phyloP scores from a whole-genome alignment of 2,888 invertebrate genomes.

The Synanthedon myopaeformis region DNA sequence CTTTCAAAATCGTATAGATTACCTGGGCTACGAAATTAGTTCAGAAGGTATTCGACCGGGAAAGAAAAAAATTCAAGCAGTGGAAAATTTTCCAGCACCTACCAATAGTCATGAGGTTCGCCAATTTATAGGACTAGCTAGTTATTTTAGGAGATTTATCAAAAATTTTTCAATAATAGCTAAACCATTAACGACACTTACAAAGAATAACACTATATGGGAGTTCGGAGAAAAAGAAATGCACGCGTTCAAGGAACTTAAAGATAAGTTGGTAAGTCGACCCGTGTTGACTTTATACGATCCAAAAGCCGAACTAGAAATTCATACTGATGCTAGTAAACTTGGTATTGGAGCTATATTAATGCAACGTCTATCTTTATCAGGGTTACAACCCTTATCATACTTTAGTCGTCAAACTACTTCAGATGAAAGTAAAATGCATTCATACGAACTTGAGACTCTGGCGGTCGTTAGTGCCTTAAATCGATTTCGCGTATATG shows the following conservation, averaged over 20 bases:
- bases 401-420: conserved; percentile 2
- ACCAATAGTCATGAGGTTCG: conserved; percentile 6
- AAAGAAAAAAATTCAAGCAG: conserved; percentile 8
- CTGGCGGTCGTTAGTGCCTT: too few relatives aligned
- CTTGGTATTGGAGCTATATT: not conserved
- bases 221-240: conserved; percentile 12
- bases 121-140: conserved; percentile 10
- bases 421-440: conserved; percentile 5
- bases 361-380: not conserved
- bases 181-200: conserved; percentile 3
- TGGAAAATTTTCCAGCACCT: conserved; percentile 7
- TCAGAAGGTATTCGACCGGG: conserved; percentile 10
- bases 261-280: too few relatives aligned
- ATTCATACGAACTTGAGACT: too few relatives aligned
- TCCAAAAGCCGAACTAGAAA: not conserved
- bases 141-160: not conserved
- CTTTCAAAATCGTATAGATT: conserved; percentile 2
- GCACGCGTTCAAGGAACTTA: conserved; percentile 11
- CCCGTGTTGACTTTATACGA: conserved; percentile 13
- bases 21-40: conserved; percentile 9
- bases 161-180: conserved; percentile 7
- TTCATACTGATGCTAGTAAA: not conserved
- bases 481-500: too few relatives aligned
- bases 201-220: conserved; percentile 7
- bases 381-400: not conserved